Conservation (phyloP, 2,113 vertebrate genomes). For the Crotalus tigris region DNA sequence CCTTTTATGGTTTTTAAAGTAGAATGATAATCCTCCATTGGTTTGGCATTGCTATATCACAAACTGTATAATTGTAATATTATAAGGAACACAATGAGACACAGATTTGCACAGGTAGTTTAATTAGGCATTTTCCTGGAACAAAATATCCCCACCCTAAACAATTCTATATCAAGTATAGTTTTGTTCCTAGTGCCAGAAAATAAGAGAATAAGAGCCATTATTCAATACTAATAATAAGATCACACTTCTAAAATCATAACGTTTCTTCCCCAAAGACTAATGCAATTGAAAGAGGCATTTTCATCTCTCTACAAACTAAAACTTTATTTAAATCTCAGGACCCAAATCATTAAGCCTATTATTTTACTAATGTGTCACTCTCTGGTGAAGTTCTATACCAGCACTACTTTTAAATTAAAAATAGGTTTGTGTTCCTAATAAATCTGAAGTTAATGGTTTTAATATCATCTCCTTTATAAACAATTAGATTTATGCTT, state of each 20-base stretch:
- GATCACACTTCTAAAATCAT: background rate
- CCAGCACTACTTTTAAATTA: background rate
- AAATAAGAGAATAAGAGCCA: background rate
- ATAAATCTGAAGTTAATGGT: background rate
- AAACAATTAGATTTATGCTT: background rate
- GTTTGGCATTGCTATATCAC: background rate
- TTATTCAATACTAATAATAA: background rate
- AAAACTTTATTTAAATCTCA: background rate
- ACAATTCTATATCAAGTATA: background rate
- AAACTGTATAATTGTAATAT: background rate
- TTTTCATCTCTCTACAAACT: background rate
- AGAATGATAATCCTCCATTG: background rate
- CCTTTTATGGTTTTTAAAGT: background rate
- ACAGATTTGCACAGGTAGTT: background rate
- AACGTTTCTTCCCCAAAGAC: background rate
- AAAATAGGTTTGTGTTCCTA: background rate
- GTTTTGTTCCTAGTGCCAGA: background rate
- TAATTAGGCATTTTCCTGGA: background rate
- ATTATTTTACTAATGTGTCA: background rate
- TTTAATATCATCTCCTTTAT: background rate
- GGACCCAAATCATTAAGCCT: background rate
- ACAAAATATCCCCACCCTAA: background rate
- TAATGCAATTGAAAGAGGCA: background rate
- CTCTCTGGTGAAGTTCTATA: background rate
- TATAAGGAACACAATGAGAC: background rate